Evolutionary conservation across 2,888 invertebrate species (phyloP).

Genomic region (Mesoligia furuncula): DNA sequence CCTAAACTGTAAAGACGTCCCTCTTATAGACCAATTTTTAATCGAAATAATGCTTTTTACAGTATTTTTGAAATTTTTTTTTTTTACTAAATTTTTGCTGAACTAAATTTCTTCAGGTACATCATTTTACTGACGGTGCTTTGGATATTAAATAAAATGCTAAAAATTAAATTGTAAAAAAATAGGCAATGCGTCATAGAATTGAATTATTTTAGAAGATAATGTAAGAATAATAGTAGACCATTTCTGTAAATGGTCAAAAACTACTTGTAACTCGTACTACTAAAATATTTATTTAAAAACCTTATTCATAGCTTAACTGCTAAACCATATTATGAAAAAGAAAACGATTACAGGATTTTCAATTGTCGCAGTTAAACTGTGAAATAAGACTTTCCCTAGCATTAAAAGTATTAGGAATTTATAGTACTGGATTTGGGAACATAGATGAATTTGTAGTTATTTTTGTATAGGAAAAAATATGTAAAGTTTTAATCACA

Average conservation of each 20-base stretch:
- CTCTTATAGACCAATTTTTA: slow-evolving; percentile 65
- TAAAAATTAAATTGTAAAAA: slow-evolving; percentile 58
- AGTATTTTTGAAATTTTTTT: slow-evolving; percentile 29
- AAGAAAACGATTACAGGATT: slow-evolving; percentile 49
- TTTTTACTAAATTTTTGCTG: slow-evolving; percentile 25
- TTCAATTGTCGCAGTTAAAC: slow-evolving; percentile 61
- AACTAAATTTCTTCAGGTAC: slow-evolving; percentile 47
- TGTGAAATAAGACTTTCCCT: slow-evolving; percentile 60
- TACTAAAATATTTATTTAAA: slow-evolving; percentile 8
- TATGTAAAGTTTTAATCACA: slow-evolving; percentile 38
- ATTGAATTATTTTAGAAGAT: slow-evolving; percentile 69
- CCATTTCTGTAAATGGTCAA: slow-evolving; percentile 21
- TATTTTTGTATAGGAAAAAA: slow-evolving; percentile 72
- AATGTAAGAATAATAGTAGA: slow-evolving; percentile 26
- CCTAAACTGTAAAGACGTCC: slow-evolving; percentile 54
- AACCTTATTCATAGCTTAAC: slow-evolving; percentile 62
- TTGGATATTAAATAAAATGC: slow-evolving; percentile 57
- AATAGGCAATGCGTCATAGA: slow-evolving; percentile 75
- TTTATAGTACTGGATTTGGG: slow-evolving; percentile 72
- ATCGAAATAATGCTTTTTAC: slow-evolving; percentile 42
- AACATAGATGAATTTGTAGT: slow-evolving; percentile 76
- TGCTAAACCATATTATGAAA: slow-evolving; percentile 50
- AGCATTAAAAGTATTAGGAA: slow-evolving; percentile 58
- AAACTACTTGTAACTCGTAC: not conserved
- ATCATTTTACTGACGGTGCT: slow-evolving; percentile 66